Evolutionary conservation across 2,888 invertebrate species (phyloP), one percentile per base, ranked within the genome.

Genomic region (Callinectes sapidus): DNA sequence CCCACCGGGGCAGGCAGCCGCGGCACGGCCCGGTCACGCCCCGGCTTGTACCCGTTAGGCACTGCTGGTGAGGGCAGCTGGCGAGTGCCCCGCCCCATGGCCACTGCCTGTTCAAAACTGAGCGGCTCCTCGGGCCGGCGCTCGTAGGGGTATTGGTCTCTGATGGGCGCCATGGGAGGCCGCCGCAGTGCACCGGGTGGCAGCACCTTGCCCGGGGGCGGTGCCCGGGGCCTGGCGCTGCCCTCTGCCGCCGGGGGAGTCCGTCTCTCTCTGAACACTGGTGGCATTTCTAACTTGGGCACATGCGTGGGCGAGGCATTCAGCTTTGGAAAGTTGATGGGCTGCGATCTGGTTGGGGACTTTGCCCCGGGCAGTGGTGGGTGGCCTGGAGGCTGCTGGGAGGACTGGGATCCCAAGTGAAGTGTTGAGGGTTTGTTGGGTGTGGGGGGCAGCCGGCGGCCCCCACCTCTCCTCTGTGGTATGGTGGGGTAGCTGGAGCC

Each of bases 371-470:
- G 93, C 61, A 94, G 93, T 77, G 94, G 92, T 71, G 88, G 90
- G 88, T 91, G 89, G 85, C 92, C 89, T 81, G 93, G 55, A 42
- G 71, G 77, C 86, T 85, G 87, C 35, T 87, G 90, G 55, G 55
- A 55, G 55, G 93, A 89, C 86, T 94, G 94, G 48, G 94, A 92
- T 61, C 95, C 95, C 94, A 96, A 95, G 95, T 96, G 96, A 88
- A 99, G 96, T 95, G 98, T 98, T 96, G 98, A 98, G 96, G 99
- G 99, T 96, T 98, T 98, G 96, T 97, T 98, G 95, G 98, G 98
- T 95, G 98, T 98, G 94, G 98, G 98, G 94, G 98, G 98, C 95
- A 98, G 96, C 95, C 98, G 97, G 95, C 98, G 97, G 89, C 97
- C 95, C 97, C 97, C 97, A 94, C 98, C 97, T 95, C 97, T 96